Base-by-base conservation (phyloP, 2,113 vertebrate species). In the Nothobranchius kuhntae region DNA sequence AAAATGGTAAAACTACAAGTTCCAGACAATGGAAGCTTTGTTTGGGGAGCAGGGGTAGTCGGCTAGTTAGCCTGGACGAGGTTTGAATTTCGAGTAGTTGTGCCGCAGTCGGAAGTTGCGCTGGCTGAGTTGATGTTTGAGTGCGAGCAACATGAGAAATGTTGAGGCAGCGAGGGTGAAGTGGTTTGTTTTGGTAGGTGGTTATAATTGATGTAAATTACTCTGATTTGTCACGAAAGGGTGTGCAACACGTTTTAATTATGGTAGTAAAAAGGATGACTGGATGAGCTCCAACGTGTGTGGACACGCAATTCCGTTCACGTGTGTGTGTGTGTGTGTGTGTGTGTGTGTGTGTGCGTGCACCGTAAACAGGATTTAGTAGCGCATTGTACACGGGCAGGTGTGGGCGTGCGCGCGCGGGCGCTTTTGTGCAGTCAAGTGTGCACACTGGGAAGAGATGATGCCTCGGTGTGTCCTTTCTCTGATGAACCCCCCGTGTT, bases 1-100 rank as follows among this genome's bases (percentile, higher is more conserved):
- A 73, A 79, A 83, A 71, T 60, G 12, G 47, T 55, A 77, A 89
- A 87, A 92, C 89, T 92, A 93, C 91, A 91, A 89, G 86, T 88
- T 87, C 89, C 87, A 92, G 84, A 91, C 87, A 89, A 90, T 91
- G 79, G 80, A 57, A 73, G 73, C 87, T 84, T 88, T 89, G 84
- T 89, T 84, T 87, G 63, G 78, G 30, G 79, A 73, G 77, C 70
- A 53, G 53, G 57, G 82, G 80, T 77, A 80, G 72, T 62, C 75
- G 66, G 82, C 74, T 84, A 83, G 81, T 87, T 87, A 77, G 86
- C 82, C 65, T 44, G 85, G 53, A 89, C 90, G 83, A 84, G 89
- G 82, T 79, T 86, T 89, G 82, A 84, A 90, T 91, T 76, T 81
- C 59, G 82, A 88, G 77, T 86, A 91, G 87, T 90, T 86, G 73